Percentiles rank a stretch among this genome's conserved stretches.
These are phyloP conservation scores for Notolepis coatsorum DNA, from an alignment of 2,797 vertebrate species.

Conservation along the genomic window DNA sequence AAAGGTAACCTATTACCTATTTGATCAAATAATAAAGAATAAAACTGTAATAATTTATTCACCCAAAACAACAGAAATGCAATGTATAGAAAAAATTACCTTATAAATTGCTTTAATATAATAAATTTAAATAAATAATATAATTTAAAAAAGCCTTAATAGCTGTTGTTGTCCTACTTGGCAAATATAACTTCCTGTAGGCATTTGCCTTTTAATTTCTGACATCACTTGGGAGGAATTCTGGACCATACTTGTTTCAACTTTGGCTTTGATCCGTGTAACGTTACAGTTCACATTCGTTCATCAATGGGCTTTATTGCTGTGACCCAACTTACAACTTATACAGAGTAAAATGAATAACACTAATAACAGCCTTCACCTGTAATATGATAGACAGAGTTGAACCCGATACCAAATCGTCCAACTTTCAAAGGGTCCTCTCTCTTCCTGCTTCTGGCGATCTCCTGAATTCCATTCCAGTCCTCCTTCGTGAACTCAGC, in stretches of 20 bases:
- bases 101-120: neutral
- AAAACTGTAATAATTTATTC: too few relatives aligned
- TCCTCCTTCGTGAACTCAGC: slow-evolving; percentile 94
- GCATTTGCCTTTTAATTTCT: neutral
- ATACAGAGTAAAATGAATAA: neutral
- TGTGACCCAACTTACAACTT: neutral
- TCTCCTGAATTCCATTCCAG: slow-evolving; percentile 99
- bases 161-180: neutral
- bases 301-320: neutral
- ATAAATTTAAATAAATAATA: neutral
- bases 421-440: slow-evolving; percentile 98
- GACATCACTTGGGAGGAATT: neutral
- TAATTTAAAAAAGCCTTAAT: neutral
- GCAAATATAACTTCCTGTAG: neutral
- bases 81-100: too few relatives aligned
- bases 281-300: neutral
- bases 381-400: slow-evolving; percentile 99
- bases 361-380: slow-evolving; percentile 71
- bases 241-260: neutral
- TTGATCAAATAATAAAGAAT: too few relatives aligned
- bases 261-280: neutral
- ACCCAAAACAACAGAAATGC: neutral
- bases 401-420: slow-evolving; percentile 98
- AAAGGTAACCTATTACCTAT: neutral
- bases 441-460: slow-evolving; percentile 96